These are phyloP conservation scores for Aporophyla nigra DNA, from an alignment of 2,888 invertebrate species.

Conservation along the genomic window DNA sequence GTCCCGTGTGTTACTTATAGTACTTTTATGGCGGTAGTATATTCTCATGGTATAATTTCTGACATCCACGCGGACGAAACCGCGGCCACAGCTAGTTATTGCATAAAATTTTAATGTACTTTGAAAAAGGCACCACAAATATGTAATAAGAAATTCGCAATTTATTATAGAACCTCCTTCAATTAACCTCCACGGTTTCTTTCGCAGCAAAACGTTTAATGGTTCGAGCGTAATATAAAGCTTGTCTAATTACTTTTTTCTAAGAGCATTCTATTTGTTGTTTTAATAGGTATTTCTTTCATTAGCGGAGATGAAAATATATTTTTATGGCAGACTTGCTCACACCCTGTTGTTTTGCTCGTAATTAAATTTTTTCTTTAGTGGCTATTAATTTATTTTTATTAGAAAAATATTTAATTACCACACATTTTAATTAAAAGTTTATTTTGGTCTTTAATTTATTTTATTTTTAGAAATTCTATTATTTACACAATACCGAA, in stretches of 20 bases:
- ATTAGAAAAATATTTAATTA: not conserved
- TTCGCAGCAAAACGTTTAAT: slow-evolving; percentile 44
- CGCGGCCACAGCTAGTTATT: no score
- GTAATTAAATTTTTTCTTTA: slow-evolving; percentile 8
- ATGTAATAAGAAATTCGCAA: slow-evolving; percentile 30
- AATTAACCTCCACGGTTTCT: slow-evolving; percentile 16
- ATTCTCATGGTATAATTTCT: no score
- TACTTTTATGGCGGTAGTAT: no score
- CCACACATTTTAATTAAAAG: not conserved
- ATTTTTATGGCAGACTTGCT: slow-evolving; percentile 45
- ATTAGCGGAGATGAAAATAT: slow-evolving; percentile 59
- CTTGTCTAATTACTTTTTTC: slow-evolving; percentile 68
- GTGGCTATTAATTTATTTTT: not conserved
- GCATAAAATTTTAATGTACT: no score
- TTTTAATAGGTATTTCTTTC: slow-evolving; percentile 67
- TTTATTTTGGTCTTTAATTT: not conserved
- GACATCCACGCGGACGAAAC: no score
- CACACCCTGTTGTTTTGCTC: slow-evolving; percentile 24
- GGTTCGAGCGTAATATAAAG: slow-evolving; percentile 53
- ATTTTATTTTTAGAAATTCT: not conserved
- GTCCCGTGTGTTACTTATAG: no score
- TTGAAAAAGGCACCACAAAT: slow-evolving; percentile 13
- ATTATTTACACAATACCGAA: not conserved
- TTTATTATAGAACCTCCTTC: slow-evolving; percentile 9
- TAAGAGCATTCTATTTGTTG: slow-evolving; percentile 67